These are phyloP conservation scores for Pterobdella sp. DNA, from an alignment of 2,888 invertebrate genomes.

Conservation along the genomic window DNA sequence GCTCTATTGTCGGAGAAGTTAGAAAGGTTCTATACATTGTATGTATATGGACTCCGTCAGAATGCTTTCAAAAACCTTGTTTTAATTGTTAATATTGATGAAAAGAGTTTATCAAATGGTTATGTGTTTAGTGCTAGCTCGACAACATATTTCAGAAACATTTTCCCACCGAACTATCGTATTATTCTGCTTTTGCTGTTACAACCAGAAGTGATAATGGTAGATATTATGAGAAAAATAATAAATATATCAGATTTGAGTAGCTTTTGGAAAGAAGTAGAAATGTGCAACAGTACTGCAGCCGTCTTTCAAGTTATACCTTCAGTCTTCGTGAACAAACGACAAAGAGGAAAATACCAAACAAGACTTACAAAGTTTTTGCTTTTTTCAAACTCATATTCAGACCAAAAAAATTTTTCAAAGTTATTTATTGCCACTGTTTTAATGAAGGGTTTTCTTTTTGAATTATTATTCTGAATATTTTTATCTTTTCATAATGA, in stretches of 20 bases:
- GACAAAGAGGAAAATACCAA: no score
- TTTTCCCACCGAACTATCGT: background rate
- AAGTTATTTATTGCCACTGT: no score
- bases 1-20: background rate
- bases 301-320: background rate
- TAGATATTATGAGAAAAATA: background rate
- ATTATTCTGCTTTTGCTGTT: background rate
- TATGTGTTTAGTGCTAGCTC: background rate
- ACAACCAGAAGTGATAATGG: background rate
- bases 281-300: background rate
- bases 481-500: no score
- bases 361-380: no score
- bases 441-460: no score
- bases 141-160: background rate
- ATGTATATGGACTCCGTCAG: background rate
- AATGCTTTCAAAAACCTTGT: background rate
- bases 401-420: no score
- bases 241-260: background rate
- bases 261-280: background rate
- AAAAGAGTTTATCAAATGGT: background rate
- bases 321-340: no score
- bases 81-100: background rate
- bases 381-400: no score
- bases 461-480: no score
- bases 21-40: background rate